Percentiles rank a stretch among this genome's conserved stretches.
These are phyloP conservation scores for Potorous gilbertii DNA, from an alignment of 2,797 vertebrate genomes.

Conservation along the genomic window DNA sequence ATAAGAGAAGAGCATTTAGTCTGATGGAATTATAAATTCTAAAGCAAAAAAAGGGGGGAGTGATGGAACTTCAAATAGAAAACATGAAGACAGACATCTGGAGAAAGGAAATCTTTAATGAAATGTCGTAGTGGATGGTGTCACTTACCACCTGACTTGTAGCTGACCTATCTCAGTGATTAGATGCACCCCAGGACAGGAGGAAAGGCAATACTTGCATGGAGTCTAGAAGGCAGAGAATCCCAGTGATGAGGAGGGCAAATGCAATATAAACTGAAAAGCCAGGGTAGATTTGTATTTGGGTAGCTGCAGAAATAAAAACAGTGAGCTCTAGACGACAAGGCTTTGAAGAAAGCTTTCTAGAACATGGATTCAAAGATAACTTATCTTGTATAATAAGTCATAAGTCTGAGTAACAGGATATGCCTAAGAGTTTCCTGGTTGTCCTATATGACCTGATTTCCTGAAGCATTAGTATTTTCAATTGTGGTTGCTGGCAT, in stretches of 20 bases:
- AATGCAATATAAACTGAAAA: neutral
- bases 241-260: neutral
- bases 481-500: neutral
- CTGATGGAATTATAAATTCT: conserved; percentile 45
- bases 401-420: neutral
- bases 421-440: neutral
- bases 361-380: neutral
- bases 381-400: neutral
- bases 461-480: neutral
- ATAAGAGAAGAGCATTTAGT: conserved; percentile 24
- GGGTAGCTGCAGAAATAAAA: neutral
- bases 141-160: neutral
- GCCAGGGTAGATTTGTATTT: neutral
- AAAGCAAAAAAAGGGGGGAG: conserved; percentile 8
- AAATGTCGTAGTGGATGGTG: conserved; percentile 66
- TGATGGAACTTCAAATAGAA: conserved; percentile 29
- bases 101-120: conserved; percentile 73
- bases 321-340: neutral
- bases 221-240: neutral
- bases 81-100: conserved; percentile 62
- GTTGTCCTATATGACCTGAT: neutral
- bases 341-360: neutral
- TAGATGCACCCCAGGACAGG: neutral
- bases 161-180: neutral
- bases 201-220: neutral